Base-by-base conservation (phyloP, 64 coral and sea anemone genomes). In the Acropora tenuis region DNA sequence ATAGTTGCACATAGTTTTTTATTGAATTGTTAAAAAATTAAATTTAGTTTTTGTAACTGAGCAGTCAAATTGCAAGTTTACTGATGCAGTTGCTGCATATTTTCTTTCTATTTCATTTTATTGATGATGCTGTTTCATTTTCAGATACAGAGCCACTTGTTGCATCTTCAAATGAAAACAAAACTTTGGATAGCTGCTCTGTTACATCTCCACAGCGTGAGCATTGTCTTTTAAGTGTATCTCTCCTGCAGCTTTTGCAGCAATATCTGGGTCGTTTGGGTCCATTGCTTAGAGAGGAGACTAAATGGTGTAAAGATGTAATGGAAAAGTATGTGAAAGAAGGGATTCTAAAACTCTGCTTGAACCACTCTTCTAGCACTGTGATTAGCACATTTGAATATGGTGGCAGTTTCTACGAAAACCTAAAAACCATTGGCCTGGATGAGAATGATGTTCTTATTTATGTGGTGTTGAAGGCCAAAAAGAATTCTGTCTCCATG, bases 341-440 rank as follows among this genome's bases (percentile, higher is more conserved):
- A 17, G 44, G 75, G 1, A 19, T 86, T 30, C 90, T 92, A 6
- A 86, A 92, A 82, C 46, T 43, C 17, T 92, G 90, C 74, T 41
- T 67, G 73, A 81, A 92, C 4, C 65, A 77, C 3, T 48, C 90
- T 76, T 13, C 60, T 63, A 13, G 60, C 16, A 45, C 83, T 41
- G 47, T 84, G 1, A 77, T 92, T 8, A 92, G 90, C 59, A 92
- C 69, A 2, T 86, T 86, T 86, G 90, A 92, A 8, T 84, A 68
- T 47, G 52, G 79, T 48, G 90, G 90, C 11, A 92, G 82, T 77
- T 60, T 92, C 41, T 92, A 77, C 68, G 90, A 92, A 46, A 92
- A 65, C 66, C 18, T 92, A 17, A 86, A 83, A 8, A 78, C 41
- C 6, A 42, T 48, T 15, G 73, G 46, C 7, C 17, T 20, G 47